phyloP scores from a whole-genome alignment of 2,888 invertebrate species.

The Sarcophaga subvicina region DNA sequence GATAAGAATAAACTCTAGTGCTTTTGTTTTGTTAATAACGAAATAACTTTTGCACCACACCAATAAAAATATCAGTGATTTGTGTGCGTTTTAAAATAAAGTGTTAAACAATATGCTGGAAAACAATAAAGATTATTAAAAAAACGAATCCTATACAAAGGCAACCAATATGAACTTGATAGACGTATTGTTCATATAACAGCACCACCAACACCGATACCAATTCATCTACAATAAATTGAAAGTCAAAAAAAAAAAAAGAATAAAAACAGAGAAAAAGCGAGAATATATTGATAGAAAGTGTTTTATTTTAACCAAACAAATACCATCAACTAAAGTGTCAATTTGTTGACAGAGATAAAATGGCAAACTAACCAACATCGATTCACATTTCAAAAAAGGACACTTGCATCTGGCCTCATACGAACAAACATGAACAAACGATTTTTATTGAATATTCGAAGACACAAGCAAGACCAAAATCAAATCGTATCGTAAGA shows the following conservation, averaged over 20 bases:
- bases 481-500: constrained; percentile 13
- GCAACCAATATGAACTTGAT: no score
- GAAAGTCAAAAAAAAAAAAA: not conserved
- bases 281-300: constrained; percentile 42
- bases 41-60: not conserved
- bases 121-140: constrained; percentile 4
- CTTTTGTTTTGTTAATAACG: not conserved
- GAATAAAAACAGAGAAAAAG: constrained; percentile 3
- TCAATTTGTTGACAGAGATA: constrained; percentile 81
- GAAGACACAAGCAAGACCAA: not conserved
- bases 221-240: no score
- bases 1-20: no score
- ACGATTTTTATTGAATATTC: not conserved
- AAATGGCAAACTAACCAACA: constrained; percentile 73
- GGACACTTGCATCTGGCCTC: constrained; percentile 15
- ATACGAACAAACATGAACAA: not conserved
- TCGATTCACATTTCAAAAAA: constrained; percentile 50
- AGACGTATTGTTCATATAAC: constrained; percentile 6
- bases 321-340: constrained; percentile 79
- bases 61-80: not conserved
- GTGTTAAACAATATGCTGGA: constrained; percentile 26
- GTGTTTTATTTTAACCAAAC: constrained; percentile 55
- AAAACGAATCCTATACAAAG: no score
- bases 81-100: constrained; percentile 8
- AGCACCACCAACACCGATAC: constrained; percentile 1